phyloP scores from a whole-genome alignment of 2,113 vertebrate species.

The Apaloderma vittatum region DNA sequence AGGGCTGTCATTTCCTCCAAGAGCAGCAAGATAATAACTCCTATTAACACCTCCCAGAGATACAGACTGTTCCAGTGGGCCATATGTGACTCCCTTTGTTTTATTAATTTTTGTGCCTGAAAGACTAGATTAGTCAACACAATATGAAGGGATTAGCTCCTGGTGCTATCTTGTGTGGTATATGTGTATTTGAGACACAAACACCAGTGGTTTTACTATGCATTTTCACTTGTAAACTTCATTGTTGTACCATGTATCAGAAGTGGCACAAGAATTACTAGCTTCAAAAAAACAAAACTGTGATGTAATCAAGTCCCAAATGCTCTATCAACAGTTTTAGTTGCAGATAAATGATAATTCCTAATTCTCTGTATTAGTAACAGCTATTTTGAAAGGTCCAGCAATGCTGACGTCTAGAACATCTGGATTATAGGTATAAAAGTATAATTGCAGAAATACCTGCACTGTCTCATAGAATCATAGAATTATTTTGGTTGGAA shows the following conservation, averaged over 20 bases:
- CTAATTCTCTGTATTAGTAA: not conserved
- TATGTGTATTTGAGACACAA: not conserved
- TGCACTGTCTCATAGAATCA: not conserved
- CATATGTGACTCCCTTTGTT: not conserved
- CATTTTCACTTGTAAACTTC: not conserved
- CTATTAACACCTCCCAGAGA: conserved; percentile 32
- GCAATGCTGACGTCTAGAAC: not conserved
- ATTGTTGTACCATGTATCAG: not conserved
- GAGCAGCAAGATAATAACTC: not conserved
- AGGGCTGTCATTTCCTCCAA: conserved; percentile 16
- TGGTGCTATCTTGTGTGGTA: not conserved
- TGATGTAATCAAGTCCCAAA: not conserved
- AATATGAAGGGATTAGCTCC: not conserved
- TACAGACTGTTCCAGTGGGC: not conserved
- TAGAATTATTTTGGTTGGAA: too few species aligned
- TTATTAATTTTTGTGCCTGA: not conserved
- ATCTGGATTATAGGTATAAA: not conserved
- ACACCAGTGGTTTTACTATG: not conserved
- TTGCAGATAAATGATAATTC: not conserved
- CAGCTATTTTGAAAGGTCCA: not conserved
- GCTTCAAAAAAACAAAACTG: not conserved
- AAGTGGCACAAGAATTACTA: not conserved
- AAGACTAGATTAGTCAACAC: not conserved
- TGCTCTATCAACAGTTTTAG: not conserved
- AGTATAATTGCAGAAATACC: not conserved